Conservation (phyloP, 2,888 invertebrate species). For the Drosophila incognita region DNA sequence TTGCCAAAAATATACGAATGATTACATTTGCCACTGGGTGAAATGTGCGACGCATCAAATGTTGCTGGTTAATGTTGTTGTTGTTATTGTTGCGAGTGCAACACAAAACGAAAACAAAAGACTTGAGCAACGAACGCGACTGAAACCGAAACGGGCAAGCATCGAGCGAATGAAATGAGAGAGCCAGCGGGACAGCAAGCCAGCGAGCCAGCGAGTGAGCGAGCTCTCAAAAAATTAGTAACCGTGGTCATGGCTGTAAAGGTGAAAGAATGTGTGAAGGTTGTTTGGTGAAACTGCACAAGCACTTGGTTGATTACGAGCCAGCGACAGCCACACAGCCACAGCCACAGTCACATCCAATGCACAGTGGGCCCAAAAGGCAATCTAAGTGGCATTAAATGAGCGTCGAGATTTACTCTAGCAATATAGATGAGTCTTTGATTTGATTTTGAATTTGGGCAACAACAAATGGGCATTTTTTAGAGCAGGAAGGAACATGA, state of each 20-base stretch:
- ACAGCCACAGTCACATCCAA: slow-evolving; percentile 40
- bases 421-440: background rate
- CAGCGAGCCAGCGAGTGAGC: slow-evolving; percentile 6
- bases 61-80: slow-evolving; percentile 6
- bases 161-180: slow-evolving; percentile 18
- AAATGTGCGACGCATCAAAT: slow-evolving; percentile 43
- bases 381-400: background rate
- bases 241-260: slow-evolving; percentile 84
- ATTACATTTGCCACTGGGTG: slow-evolving; percentile 68
- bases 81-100: slow-evolving; percentile 43
- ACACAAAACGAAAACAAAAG: slow-evolving; percentile 69
- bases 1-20: slow-evolving; percentile 79
- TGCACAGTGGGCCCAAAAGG: slow-evolving; percentile 33
- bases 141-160: slow-evolving; percentile 16
- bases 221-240: slow-evolving; percentile 75
- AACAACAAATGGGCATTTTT: background rate
- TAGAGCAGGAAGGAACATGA: background rate
- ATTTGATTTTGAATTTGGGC: background rate
- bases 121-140: slow-evolving; percentile 74
- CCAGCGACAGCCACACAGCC: slow-evolving; percentile 34
- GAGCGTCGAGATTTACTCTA: background rate
- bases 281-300: slow-evolving; percentile 83
- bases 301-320: slow-evolving; percentile 68
- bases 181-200: slow-evolving; percentile 8
- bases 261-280: slow-evolving; percentile 85